Evolutionary conservation across 1,140 invertebrate genomes (phyloP).

Genomic region (Drosophila sucinea): DNA sequence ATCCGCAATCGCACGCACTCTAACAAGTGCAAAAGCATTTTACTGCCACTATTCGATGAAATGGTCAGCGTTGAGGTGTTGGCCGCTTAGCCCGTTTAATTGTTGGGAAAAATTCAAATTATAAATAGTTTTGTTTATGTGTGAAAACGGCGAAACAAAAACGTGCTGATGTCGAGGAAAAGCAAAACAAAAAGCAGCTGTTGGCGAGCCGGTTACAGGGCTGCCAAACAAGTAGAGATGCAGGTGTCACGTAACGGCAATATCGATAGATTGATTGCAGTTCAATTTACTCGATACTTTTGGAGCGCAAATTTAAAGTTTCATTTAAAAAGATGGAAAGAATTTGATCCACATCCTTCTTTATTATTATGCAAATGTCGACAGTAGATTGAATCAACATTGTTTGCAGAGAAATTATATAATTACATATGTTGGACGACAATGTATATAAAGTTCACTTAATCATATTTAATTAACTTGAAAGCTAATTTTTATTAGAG

Average conservation of each 20-base stretch:
- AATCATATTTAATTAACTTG: neutral
- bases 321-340: no score
- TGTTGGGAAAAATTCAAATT: constrained; percentile 20
- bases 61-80: neutral
- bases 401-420: no score
- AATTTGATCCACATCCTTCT: no score
- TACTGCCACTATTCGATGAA: constrained; percentile 10
- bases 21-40: constrained; percentile 36
- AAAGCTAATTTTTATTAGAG: neutral
- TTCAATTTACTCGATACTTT: neutral
- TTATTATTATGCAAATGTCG: no score
- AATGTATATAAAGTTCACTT: no score
- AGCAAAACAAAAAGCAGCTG: constrained; percentile 50
- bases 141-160: constrained; percentile 10
- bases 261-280: neutral
- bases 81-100: constrained; percentile 11
- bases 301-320: neutral
- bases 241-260: neutral
- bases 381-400: no score
- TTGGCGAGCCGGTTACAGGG: neutral
- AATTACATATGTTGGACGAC: no score
- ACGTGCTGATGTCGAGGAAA: constrained; percentile 35
- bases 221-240: neutral
- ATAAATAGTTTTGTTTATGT: constrained; percentile 60
- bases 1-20: constrained; percentile 36